Base-by-base conservation (phyloP, 2,888 invertebrate genomes). In the Dynastes maya region DNA sequence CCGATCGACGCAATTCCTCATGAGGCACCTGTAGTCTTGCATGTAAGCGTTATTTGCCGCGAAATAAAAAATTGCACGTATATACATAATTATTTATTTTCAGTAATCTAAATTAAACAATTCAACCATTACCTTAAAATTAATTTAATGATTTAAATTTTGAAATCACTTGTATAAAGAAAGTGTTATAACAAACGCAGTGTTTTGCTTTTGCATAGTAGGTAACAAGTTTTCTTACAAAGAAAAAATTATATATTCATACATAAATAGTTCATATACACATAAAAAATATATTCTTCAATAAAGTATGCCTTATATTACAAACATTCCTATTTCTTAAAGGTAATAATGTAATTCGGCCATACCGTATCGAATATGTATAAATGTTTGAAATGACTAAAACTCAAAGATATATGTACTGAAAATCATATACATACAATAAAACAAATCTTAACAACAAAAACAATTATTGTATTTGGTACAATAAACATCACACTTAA, bases 381-480 rank as follows among this genome's bases (percentile, higher is more conserved):
- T 63, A 29, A 29, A 29, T 63, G 63, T 13, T 63, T 63, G 27
- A 63, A 63, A 29, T 32, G 63, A 63, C 32, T 63, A 37, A 63
- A 29, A 63, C n/a, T 4, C 63, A 63, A 5, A 27, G 22, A 61
- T 61, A 27, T 29, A 61, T 32, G 29, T 13, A 63, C 32, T 27
- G 8, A 63, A 63, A 63, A 9, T 63, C 63, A 32, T 68, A 51
- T 51, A 68, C 68, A 63, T 61, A 74, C 49, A 61, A 49, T 40
- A 74, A 68, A 74, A 74, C 61, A 61, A 67, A 32, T 55, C 55
- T 77, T 67, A 70, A 76, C 76, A 79, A 78, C 72, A 40, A 78
- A 78, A 79, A 76, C 68, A 79, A 75, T 72, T 72, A 76, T 58
- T 67, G 68, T 79, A 79, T 79, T 79, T 79, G 79, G 79, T 79